phyloP scores from a whole-genome alignment of 2,888 invertebrate genomes.

The Chesias legatella region DNA sequence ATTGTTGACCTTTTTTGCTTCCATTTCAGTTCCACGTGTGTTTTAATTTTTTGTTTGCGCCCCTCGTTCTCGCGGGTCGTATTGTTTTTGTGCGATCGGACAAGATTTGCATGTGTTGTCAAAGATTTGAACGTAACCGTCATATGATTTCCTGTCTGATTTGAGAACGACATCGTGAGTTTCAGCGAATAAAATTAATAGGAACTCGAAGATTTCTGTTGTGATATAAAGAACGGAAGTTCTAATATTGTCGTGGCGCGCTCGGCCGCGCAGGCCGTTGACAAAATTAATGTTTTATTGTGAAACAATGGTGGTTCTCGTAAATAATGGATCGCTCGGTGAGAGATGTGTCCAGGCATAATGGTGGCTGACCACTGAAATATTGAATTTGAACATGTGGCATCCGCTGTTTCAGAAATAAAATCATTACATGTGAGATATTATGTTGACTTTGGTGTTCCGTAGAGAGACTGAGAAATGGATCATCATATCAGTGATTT shows the following conservation, averaged over 20 bases:
- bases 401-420: slow-evolving; percentile 31
- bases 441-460: no score
- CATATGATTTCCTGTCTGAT: slow-evolving; percentile 46
- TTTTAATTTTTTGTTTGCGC: slow-evolving; percentile 56
- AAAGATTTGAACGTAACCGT: slow-evolving; percentile 36
- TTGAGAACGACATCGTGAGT: slow-evolving; percentile 31
- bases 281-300: slow-evolving; percentile 78
- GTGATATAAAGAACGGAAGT: slow-evolving; percentile 59
- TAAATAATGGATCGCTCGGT: slow-evolving; percentile 65
- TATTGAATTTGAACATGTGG: slow-evolving; percentile 31
- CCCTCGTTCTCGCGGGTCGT: slow-evolving; percentile 47
- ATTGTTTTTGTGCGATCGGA: slow-evolving; percentile 59
- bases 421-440: slow-evolving; percentile 10
- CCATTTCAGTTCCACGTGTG: slow-evolving; percentile 70
- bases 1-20: slow-evolving; percentile 78
- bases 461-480: no score
- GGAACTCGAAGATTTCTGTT: slow-evolving; percentile 41
- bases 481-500: no score
- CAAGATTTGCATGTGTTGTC: slow-evolving; percentile 67
- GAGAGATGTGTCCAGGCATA: slow-evolving; percentile 58
- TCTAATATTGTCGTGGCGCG: slow-evolving; percentile 66
- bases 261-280: slow-evolving; percentile 64
- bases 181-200: slow-evolving; percentile 46
- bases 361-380: slow-evolving; percentile 42
- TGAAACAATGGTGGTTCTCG: slow-evolving; percentile 71